These are phyloP conservation scores for Amia ocellicauda DNA, from an alignment of 2,113 vertebrate species.

Conservation along the genomic window DNA sequence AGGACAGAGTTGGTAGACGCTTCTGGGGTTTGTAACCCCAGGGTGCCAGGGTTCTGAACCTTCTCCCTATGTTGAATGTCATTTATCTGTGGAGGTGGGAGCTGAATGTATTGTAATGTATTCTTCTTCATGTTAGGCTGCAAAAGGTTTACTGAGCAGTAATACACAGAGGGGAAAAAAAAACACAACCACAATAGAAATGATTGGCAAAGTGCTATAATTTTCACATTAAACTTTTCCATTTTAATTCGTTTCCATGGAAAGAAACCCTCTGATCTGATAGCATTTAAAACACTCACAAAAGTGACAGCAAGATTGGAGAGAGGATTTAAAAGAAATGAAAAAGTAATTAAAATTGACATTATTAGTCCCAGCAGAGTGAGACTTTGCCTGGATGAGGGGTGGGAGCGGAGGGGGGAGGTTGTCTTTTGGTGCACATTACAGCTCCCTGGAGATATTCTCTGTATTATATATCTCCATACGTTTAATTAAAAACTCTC, in stretches of 20 bases:
- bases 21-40: no score
- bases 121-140: no score
- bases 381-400: not conserved
- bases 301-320: not conserved
- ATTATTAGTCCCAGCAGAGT: conserved; percentile 9
- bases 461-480: conserved; percentile 6
- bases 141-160: no score
- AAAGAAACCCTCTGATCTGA: not conserved
- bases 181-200: no score
- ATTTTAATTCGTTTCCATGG: not conserved
- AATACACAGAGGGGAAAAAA: no score
- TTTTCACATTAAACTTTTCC: not conserved
- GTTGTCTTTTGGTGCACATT: not conserved
- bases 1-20: no score
- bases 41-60: no score
- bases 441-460: not conserved
- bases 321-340: not conserved
- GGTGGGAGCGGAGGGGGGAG: no score
- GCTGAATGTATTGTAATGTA: no score
- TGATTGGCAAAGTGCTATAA: not conserved
- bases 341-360: conserved; percentile 5
- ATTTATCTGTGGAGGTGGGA: no score
- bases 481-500: no score
- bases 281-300: conserved; percentile 13
- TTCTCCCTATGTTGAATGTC: no score